Conservation (phyloP, 2,888 invertebrate species). For the Uloborus plumipes region DNA sequence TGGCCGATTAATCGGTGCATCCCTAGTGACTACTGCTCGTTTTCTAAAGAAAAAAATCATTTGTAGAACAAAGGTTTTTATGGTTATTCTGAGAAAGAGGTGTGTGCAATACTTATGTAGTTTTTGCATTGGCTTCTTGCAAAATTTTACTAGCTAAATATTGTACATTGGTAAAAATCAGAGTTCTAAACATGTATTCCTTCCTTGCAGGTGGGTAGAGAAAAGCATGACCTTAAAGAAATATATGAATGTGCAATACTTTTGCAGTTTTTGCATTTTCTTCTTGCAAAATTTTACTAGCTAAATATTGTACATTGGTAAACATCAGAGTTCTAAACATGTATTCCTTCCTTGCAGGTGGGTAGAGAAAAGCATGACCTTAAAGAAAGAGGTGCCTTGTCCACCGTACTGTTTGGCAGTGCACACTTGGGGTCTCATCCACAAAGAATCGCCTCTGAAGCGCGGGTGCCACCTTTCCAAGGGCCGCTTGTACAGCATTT, state of each 20-base stretch:
- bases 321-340: neutral
- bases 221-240: conserved; percentile 59
- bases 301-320: too few species aligned
- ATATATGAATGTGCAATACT: neutral
- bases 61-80: too few species aligned
- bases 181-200: neutral
- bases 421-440: conserved; percentile 53
- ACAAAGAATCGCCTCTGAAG: conserved; percentile 40
- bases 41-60: too few species aligned
- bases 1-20: too few species aligned
- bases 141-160: too few species aligned
- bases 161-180: neutral
- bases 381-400: conserved; percentile 60
- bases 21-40: too few species aligned
- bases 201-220: conserved; percentile 55
- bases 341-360: conserved; percentile 39
- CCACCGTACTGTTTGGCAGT: conserved; percentile 48
- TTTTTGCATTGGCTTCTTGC: too few species aligned
- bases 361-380: conserved; percentile 59
- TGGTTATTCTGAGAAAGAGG: too few species aligned
- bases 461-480: conserved; percentile 50
- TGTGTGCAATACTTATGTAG: too few species aligned
- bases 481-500: conserved; percentile 56
- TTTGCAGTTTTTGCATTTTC: too few species aligned
- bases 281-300: too few species aligned